Percentiles rank a stretch among this genome's conserved stretches.
Evolutionary conservation across 2,888 invertebrate species (phyloP).

Genomic region (Eilema caniola): DNA sequence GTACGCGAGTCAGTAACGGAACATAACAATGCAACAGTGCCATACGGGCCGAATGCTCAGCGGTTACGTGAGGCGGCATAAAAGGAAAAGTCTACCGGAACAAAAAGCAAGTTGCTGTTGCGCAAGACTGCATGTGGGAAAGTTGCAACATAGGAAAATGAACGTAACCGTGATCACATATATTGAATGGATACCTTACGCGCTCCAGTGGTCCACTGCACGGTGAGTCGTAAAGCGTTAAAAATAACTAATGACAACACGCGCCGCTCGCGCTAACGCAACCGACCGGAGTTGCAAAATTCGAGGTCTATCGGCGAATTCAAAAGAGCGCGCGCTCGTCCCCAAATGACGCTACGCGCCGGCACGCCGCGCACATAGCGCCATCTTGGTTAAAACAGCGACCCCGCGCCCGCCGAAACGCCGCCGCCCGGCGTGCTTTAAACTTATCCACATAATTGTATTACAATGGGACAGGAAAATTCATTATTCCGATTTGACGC

Average conservation of each 20-base stretch:
- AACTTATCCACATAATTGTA: conserved; percentile 52
- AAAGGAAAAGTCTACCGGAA: conserved; percentile 82
- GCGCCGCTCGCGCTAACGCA: conserved; percentile 83
- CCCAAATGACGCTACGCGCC: conserved; percentile 76
- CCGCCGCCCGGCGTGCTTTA: conserved; percentile 75
- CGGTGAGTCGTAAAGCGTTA: conserved; percentile 71
- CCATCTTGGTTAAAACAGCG: conserved; percentile 79
- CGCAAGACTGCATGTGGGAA: conserved; percentile 84
- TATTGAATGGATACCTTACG: conserved; percentile 69
- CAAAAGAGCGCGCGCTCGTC: conserved; percentile 82
- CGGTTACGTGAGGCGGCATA: conserved; percentile 65
- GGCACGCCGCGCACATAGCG: conserved; percentile 84
- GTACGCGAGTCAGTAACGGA: conserved; percentile 62
- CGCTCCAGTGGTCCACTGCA: conserved; percentile 65
- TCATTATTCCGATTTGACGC: conserved; percentile 36
- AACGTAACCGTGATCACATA: conserved; percentile 68
- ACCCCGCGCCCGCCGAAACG: conserved; percentile 60
- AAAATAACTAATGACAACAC: conserved; percentile 86
- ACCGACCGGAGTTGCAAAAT: conserved; percentile 78
- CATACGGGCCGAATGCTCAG: conserved; percentile 59
- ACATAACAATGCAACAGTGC: conserved; percentile 66
- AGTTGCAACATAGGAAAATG: conserved; percentile 79
- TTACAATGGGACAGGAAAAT: conserved; percentile 50
- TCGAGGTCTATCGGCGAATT: conserved; percentile 72
- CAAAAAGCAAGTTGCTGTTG: conserved; percentile 80